Conservation (phyloP, 2,888 invertebrate genomes). For the Andrena marginata region DNA sequence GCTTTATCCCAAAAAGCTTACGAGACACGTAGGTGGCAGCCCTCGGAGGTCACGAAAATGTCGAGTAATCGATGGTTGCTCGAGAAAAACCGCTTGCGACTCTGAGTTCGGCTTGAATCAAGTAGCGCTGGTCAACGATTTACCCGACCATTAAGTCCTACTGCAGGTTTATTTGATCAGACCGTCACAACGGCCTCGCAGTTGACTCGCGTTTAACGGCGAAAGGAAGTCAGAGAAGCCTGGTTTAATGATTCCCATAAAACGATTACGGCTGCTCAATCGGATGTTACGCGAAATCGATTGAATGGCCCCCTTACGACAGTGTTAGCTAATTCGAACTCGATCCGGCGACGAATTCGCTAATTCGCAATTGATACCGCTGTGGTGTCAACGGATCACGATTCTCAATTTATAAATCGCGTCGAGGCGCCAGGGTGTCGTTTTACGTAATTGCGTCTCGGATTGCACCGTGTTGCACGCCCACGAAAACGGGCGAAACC, state of each 20-base stretch:
- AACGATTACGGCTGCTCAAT: conserved; percentile 34
- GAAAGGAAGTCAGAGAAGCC: conserved; percentile 18
- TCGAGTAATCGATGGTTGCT: neutral
- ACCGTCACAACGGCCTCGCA: conserved; percentile 7
- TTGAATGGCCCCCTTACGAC: conserved; percentile 1
- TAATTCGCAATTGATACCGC: neutral
- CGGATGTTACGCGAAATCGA: conserved; percentile 23
- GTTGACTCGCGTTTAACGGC: conserved; percentile 9
- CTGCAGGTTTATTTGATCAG: conserved; percentile 21
- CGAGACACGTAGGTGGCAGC: too few species aligned
- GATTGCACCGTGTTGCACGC: conserved; percentile 12
- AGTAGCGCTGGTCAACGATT: conserved; percentile 34
- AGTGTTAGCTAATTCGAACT: neutral
- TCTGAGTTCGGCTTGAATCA: neutral
- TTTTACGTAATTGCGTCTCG: conserved; percentile 27
- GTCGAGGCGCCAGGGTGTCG: conserved; percentile 4
- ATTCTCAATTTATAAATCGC: conserved; percentile 37
- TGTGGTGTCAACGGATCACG: conserved; percentile 8
- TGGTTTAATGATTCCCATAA: conserved; percentile 40
- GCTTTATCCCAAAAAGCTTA: too few species aligned
- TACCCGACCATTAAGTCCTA: neutral
- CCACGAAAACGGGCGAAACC: conserved; percentile 10
- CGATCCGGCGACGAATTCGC: neutral
- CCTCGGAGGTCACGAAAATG: neutral
- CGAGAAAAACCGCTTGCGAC: neutral